Evolutionary conservation across 2,888 invertebrate genomes (phyloP), one percentile per base, ranked within the genome.

Genomic region (Acrobasis suavella): DNA sequence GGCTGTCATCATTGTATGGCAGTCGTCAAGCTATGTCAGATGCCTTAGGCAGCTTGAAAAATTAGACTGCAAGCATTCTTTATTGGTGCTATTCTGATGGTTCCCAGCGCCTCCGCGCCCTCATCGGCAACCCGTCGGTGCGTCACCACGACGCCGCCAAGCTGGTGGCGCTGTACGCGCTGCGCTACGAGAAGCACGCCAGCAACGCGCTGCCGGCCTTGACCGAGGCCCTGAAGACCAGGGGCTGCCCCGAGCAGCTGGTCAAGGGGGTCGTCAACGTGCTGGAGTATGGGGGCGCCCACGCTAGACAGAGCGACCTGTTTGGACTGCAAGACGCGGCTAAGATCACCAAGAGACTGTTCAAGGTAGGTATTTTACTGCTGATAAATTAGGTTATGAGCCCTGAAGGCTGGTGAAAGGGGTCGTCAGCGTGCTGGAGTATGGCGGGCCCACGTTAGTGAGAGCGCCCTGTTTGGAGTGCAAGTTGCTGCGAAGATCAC

Each of bases 151-250:
- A 99, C 91, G 96, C 97, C 0, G 93, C 96, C 0, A 95, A 97
- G 71, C 93, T 99, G 62, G 98, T 99, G 0, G 96, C 98, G 86
- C 87, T 99, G 38, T 99, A 99, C 91, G 97, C 97, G 0, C 91
- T 99, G 17, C 95, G 98, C 39, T 99, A 99, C 87, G 98, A 98
- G 87, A 96, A 96, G 70, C 96, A 98, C 85, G 95, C 96, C 60
- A 97, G 95, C 84, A 97, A 97, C 85, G 86, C 86, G 8, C 94
- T 97, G 22, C 93, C 94, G 0, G 94, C 96, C 0, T 93, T 99
- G 15, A 86, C 97, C 64, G 96, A 96, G 54, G 91, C 95, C 54
- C 93, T 98, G 64, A 95, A 95, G 76, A 94, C 93, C 68, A 93
- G 96, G 63, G 95, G 95, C n/a, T 93, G 96, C 17, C 89, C 94